Percentiles rank a stretch among this genome's conserved stretches.
These are phyloP conservation scores for Platerodrilus igneus DNA, from an alignment of 2,888 invertebrate species.

Conservation along the genomic window DNA sequence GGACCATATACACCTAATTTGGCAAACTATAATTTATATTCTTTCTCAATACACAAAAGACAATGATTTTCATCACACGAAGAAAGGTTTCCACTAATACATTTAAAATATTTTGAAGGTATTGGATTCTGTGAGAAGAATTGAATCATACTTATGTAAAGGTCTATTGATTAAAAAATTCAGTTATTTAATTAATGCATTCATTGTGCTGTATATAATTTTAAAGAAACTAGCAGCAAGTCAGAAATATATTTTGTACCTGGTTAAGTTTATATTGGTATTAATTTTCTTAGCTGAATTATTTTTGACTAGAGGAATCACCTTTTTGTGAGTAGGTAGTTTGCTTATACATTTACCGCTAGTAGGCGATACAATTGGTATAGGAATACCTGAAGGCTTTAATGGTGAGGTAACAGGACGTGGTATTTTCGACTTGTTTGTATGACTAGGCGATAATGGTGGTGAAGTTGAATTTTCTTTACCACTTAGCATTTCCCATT, in stretches of 20 bases:
- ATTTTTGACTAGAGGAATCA: conserved; percentile 34
- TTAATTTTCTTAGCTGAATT: conserved; percentile 27
- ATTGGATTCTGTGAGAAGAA: not conserved
- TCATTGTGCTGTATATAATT: no score
- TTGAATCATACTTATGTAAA: not conserved
- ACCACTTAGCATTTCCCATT: conserved; percentile 74
- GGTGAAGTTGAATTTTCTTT: conserved; percentile 46
- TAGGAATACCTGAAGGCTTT: conserved; percentile 58
- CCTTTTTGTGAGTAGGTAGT: conserved; percentile 44
- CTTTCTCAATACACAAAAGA: no score
- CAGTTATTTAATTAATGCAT: no score
- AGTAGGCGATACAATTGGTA: conserved; percentile 44
- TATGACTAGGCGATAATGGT: conserved; percentile 47
- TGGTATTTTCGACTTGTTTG: conserved; percentile 68
- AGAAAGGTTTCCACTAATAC: no score
- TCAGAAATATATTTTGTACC: not conserved
- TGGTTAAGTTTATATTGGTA: conserved; percentile 33
- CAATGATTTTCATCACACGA: no score
- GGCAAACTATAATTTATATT: no score
- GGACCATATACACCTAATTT: no score
- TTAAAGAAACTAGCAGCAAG: not conserved
- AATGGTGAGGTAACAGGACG: conserved; percentile 70
- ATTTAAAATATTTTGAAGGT: conserved; percentile 1
- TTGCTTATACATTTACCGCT: no score
- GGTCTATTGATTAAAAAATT: not conserved